Evolutionary conservation across 2,113 vertebrate genomes (phyloP), one percentile per base, ranked within the genome.

Genomic region (Microtus ochrogaster): DNA sequence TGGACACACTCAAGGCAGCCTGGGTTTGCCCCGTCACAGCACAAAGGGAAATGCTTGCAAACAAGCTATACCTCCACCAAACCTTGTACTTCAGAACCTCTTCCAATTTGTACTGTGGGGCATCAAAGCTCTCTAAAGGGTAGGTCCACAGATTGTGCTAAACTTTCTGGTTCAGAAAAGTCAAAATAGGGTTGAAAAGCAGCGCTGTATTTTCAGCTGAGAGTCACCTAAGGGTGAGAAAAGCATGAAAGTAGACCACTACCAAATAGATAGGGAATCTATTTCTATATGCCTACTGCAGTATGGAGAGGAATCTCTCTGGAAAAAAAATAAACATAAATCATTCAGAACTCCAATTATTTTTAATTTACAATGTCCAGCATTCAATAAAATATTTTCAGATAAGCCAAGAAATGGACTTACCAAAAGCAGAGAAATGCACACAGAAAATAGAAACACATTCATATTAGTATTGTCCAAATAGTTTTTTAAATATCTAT

Each of bases 351-450:
- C 5, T 7, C 84, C 70, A n/a, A 24, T 92, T 39, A 78, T 73
- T 79, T 92, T 88, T 70, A n/a, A n/a, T n/a, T n/a, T n/a, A n/a
- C n/a, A n/a, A n/a, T n/a, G n/a, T n/a, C n/a, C n/a, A n/a, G 4
- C 28, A 95, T 49, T 76, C 84, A 76, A 65, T 70, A 87, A 96
- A 72, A 90, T 84, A 76, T 68, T 13, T 74, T 61, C 36, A 88
- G 28, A 61, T 33, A 90, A 39, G 0, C 8, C 41, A 94, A 49
- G 39, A 95, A 47, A 88, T 17, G 86, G 83, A 90, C 65, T 91
- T 16, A 96, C 52, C 82, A 78, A 92, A 90, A 55, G 30, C 14
- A 88, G 58, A 90, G 22, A 84, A 26, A 14, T 66, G 28, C 13
- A 91, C 61, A 39, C 7, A 85, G 74, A 90, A 41, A 84, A 17